These are phyloP conservation scores for Aelia acuminata DNA, from an alignment of 2,888 invertebrate species.

Conservation along the genomic window DNA sequence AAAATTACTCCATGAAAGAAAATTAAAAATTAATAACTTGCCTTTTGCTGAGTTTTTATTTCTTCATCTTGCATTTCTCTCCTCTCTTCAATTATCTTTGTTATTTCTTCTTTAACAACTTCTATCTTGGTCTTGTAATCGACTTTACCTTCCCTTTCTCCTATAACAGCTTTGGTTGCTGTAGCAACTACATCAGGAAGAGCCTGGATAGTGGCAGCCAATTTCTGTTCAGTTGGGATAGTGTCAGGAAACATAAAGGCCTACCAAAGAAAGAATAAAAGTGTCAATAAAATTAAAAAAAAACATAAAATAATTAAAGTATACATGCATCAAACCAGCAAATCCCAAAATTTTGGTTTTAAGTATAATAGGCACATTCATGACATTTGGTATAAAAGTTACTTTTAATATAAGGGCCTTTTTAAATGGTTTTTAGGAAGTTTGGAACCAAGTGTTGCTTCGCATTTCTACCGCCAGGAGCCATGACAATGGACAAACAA, in stretches of 20 bases:
- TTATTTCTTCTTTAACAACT: conserved; percentile 89
- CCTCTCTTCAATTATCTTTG: conserved; percentile 87
- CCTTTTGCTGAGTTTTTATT: conserved; percentile 60
- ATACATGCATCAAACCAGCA: no score
- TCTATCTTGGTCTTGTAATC: conserved; percentile 93
- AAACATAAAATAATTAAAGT: not conserved
- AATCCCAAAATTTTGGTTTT: no score
- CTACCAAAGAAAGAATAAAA: conserved; percentile 54
- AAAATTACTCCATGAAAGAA: not conserved
- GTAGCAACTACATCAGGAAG: conserved; percentile 88
- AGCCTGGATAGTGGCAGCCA: conserved; percentile 93
- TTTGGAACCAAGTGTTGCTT: no score
- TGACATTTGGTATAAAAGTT: no score
- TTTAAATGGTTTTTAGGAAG: no score
- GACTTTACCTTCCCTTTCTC: conserved; percentile 94
- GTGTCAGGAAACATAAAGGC: conserved; percentile 95
- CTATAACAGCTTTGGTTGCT: conserved; percentile 92
- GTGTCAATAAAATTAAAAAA: not conserved
- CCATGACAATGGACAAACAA: no score
- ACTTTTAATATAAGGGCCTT: no score
- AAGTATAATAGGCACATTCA: no score
- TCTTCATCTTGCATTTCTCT: conserved; percentile 77
- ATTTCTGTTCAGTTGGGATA: conserved; percentile 88
- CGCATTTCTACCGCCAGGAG: no score
- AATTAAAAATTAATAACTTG: conserved; percentile 15